Evolutionary conservation across 2,888 invertebrate species (phyloP).

Genomic region (Hermaeophaga mercurialis): DNA sequence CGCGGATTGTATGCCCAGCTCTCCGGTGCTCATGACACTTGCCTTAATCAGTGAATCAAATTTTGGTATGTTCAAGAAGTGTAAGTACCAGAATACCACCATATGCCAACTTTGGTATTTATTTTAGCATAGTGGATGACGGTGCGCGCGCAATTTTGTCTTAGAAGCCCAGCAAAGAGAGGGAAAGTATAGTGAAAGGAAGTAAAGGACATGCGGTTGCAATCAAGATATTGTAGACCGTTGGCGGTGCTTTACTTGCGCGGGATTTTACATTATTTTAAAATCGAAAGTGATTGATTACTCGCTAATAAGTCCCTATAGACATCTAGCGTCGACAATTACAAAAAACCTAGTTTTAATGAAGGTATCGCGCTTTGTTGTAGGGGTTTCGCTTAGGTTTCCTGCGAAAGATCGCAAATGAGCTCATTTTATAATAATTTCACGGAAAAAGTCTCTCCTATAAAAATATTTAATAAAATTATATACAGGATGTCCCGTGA

Average conservation of each 20-base stretch:
- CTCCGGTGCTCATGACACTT: slow-evolving; percentile 33
- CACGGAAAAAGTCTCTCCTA: too few relatives aligned
- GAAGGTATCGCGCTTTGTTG: too few relatives aligned
- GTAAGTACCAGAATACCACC: slow-evolving; percentile 30
- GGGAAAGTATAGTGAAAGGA: slow-evolving; percentile 42
- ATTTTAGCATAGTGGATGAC: slow-evolving; percentile 35
- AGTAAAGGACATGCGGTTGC: slow-evolving; percentile 34
- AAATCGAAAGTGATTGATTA: slow-evolving; percentile 13
- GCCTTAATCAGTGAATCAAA: slow-evolving; percentile 27
- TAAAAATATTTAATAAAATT: too few relatives aligned
- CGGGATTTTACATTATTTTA: background rate
- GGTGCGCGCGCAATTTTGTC: slow-evolving; percentile 33
- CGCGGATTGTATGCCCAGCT: slow-evolving; percentile 21
- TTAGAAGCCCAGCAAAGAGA: slow-evolving; percentile 36
- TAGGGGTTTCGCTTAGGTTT: too few relatives aligned
- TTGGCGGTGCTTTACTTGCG: slow-evolving; percentile 29
- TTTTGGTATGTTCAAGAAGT: slow-evolving; percentile 21
- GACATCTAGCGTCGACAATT: background rate
- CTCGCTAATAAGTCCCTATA: background rate
- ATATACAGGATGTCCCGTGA: too few relatives aligned
- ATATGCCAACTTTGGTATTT: slow-evolving; percentile 38
- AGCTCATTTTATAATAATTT: too few relatives aligned
- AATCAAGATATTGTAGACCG: slow-evolving; percentile 7
- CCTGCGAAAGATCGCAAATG: too few relatives aligned
- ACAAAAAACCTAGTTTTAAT: too few relatives aligned